Conservation (phyloP, 30 jellyfish, hydroid and myxozoan species). For the Rhopilema esculentum region DNA sequence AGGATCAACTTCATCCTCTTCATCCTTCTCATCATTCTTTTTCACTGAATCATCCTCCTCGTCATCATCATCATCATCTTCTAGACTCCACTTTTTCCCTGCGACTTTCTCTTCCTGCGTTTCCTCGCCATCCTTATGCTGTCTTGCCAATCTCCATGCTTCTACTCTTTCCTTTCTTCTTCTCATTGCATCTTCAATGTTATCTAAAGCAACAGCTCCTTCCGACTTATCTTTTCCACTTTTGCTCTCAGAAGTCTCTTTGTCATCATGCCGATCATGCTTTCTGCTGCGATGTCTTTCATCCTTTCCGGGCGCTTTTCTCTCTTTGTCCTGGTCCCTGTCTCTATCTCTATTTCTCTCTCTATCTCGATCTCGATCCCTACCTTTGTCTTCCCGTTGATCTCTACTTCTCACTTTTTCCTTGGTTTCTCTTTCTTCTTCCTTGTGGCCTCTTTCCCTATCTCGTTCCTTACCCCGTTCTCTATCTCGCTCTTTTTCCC, state of each 20-base stretch:
- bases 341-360: slow-evolving; percentile 48
- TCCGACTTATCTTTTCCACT: background rate
- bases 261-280: slow-evolving; percentile 46
- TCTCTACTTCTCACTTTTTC: slow-evolving; percentile 32
- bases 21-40: slow-evolving; percentile 55
- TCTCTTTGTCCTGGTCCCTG: slow-evolving; percentile 47
- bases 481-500: slow-evolving; percentile 38
- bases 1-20: slow-evolving; percentile 92
- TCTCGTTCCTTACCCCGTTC: slow-evolving; percentile 31
- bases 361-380: slow-evolving; percentile 23
- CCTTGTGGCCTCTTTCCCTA: slow-evolving; percentile 51
- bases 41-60: slow-evolving; percentile 27
- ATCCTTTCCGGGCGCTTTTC: slow-evolving; percentile 30
- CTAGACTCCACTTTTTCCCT: slow-evolving; percentile 90
- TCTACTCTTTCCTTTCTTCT: slow-evolving; percentile 96
- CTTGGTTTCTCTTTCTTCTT: slow-evolving; percentile 40
- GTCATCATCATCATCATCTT: slow-evolving; percentile 91
- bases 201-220: slow-evolving; percentile 51
- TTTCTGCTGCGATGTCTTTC: slow-evolving; percentile 33
- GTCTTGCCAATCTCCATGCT: slow-evolving; percentile 94
- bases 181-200: slow-evolving; percentile 92
- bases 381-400: slow-evolving; percentile 14
- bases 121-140: slow-evolving; percentile 35
- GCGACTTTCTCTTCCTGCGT: slow-evolving; percentile 38
- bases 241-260: slow-evolving; percentile 37